phyloP scores from a whole-genome alignment of 2,113 vertebrate species.

The Pluvianellus socialis region DNA sequence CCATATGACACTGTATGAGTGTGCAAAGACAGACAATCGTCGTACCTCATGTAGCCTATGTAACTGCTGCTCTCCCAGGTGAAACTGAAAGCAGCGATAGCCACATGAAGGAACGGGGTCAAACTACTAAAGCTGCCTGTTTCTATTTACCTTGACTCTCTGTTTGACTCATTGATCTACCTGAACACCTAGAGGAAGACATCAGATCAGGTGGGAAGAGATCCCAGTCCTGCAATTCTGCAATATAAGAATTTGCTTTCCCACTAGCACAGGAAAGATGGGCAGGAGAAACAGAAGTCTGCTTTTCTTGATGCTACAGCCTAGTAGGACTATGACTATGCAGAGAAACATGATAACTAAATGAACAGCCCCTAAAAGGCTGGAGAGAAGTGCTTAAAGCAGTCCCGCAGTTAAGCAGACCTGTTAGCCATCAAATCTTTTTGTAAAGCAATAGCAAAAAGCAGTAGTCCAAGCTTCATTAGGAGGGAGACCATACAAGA shows the following conservation, averaged over 20 bases:
- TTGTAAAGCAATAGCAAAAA: neutral
- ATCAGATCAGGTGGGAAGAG: neutral
- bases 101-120: accelerated
- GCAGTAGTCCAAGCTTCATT: neutral
- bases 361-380: neutral
- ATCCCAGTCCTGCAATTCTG: neutral
- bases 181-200: neutral
- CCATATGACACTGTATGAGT: neutral
- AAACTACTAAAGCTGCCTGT: neutral
- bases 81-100: neutral
- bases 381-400: neutral
- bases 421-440: neutral
- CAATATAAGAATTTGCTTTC: neutral
- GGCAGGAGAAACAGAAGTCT: neutral
- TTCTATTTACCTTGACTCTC: neutral
- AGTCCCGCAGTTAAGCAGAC: neutral
- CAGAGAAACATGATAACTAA: neutral
- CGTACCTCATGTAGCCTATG: accelerated
- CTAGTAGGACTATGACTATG: neutral
- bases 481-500: neutral
- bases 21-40: neutral
- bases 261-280: neutral
- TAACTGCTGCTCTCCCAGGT: neutral
- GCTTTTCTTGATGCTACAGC: neutral
- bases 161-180: neutral